phyloP scores from a whole-genome alignment of 2,797 vertebrate genomes.

The Mycteria americana region DNA sequence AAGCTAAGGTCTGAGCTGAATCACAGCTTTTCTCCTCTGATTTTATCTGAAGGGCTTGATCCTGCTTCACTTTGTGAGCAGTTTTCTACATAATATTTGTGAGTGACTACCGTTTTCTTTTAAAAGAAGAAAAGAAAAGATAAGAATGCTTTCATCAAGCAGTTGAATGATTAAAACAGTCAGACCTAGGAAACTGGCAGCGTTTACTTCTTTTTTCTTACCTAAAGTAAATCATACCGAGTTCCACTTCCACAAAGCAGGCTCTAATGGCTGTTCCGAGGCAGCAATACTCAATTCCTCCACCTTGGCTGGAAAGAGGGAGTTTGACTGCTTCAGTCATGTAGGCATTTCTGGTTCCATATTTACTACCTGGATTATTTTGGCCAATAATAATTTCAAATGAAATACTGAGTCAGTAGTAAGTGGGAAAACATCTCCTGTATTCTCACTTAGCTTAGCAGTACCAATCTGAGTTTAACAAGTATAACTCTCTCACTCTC shows the following conservation, averaged over 20 bases:
- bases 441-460: background rate
- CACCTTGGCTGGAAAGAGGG: background rate
- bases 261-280: background rate
- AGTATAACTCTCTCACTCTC: background rate
- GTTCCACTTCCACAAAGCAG: background rate
- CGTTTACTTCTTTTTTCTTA: background rate
- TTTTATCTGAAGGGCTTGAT: background rate
- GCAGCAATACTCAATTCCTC: background rate
- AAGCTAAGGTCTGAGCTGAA: background rate
- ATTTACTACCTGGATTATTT: background rate
- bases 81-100: background rate
- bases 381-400: background rate
- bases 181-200: background rate
- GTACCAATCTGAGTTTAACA: background rate
- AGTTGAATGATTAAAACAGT: background rate
- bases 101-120: background rate
- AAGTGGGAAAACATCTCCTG: background rate
- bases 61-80: background rate
- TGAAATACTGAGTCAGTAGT: background rate
- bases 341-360: background rate
- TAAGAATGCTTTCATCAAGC: background rate
- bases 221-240: background rate
- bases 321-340: background rate
- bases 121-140: background rate
- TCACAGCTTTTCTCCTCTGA: background rate